Evolutionary conservation across 2,797 vertebrate genomes (phyloP).

Genomic region (Ctenochaetus hawaiiensis): DNA sequence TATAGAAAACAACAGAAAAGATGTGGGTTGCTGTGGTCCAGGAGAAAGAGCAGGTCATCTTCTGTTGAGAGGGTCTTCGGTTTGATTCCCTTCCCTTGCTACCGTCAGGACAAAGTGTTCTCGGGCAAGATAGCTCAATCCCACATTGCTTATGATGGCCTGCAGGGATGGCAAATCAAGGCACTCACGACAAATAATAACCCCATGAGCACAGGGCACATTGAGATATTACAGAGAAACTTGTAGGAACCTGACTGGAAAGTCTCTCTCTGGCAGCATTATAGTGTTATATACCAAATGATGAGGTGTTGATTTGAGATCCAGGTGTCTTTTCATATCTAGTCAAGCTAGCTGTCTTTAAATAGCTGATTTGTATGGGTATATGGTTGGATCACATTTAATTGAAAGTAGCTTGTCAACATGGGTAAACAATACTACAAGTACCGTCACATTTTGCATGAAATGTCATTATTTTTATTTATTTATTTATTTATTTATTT

Average conservation of each 20-base stretch:
- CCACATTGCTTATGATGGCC: too few relatives aligned
- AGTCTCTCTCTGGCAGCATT: conserved; percentile 25
- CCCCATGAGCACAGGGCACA: conserved; percentile 30
- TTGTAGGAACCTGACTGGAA: conserved; percentile 29
- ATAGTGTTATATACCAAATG: conserved; percentile 1
- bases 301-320: not conserved
- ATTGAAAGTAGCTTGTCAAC: not conserved
- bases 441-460: not conserved
- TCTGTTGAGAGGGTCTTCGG: too few relatives aligned
- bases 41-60: too few relatives aligned
- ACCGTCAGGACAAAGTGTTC: too few relatives aligned
- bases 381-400: not conserved
- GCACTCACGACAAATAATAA: too few relatives aligned
- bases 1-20: too few relatives aligned
- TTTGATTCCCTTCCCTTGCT: too few relatives aligned
- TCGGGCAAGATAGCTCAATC: too few relatives aligned
- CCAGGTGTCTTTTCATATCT: not conserved
- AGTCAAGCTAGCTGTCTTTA: not conserved
- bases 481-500: too few relatives aligned
- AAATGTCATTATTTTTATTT: not conserved
- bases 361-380: not conserved
- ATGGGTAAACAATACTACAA: not conserved
- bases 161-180: too few relatives aligned
- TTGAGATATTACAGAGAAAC: conserved; percentile 32
- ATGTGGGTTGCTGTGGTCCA: too few relatives aligned